These are phyloP conservation scores for Lethrus apterus DNA, from an alignment of 1,140 invertebrate species.

Conservation along the genomic window DNA sequence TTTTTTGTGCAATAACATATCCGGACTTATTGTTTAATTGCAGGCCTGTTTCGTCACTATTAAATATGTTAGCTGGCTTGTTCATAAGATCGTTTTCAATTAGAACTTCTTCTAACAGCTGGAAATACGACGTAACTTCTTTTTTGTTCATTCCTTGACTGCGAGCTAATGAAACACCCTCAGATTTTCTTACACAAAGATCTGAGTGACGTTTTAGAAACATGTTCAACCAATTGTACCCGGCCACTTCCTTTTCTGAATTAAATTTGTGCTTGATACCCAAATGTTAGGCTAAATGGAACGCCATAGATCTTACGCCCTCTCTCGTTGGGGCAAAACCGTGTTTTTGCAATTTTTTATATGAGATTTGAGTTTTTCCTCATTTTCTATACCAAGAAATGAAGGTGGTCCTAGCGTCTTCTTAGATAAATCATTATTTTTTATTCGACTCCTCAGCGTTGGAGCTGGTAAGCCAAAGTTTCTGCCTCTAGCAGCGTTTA, in stretches of 20 bases:
- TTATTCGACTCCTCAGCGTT: no score
- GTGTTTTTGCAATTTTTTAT: slow-evolving; percentile 13
- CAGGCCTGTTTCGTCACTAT: slow-evolving; percentile 31
- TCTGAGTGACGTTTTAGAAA: slow-evolving; percentile 31
- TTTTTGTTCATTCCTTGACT: slow-evolving; percentile 26
- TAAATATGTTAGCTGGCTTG: slow-evolving; percentile 28
- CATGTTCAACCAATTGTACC: slow-evolving; percentile 33
- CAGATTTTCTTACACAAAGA: slow-evolving; percentile 26
- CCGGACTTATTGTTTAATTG: slow-evolving; percentile 31
- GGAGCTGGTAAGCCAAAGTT: no score
- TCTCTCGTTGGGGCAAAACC: slow-evolving; percentile 13
- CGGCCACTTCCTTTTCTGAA: slow-evolving; percentile 24
- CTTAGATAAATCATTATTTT: no score
- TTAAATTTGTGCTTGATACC: slow-evolving; percentile 15
- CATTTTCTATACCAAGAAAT: no score
- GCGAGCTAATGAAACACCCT: slow-evolving; percentile 27
- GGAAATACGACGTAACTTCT: slow-evolving; percentile 22
- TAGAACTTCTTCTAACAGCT: slow-evolving; percentile 15
- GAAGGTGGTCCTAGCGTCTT: no score
- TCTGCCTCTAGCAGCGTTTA: no score
- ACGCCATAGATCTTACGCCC: slow-evolving; percentile 11
- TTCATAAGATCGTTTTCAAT: slow-evolving; percentile 24
- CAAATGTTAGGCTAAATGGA: background rate
- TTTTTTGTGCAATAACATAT: slow-evolving; percentile 35
- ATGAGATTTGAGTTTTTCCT: no score